Evolutionary conservation across 2,113 vertebrate genomes (phyloP).

Genomic region (Limnothrissa miodon): DNA sequence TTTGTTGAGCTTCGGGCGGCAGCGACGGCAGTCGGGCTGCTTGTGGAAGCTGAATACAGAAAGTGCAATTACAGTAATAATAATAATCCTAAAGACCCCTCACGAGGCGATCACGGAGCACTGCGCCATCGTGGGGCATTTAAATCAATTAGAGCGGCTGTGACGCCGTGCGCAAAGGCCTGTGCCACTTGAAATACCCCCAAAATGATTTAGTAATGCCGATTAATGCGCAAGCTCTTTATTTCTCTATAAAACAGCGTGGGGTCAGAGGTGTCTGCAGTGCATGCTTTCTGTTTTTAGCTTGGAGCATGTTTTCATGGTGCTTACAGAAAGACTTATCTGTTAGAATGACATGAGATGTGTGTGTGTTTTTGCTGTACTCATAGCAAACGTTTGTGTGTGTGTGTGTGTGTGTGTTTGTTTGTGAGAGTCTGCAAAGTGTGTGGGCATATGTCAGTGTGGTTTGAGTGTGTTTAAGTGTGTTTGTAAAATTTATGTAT

Average conservation of each 20-base stretch:
- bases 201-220: slow-evolving; percentile 91
- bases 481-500: not conserved
- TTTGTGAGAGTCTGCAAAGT: not conserved
- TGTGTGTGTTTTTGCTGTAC: not conserved
- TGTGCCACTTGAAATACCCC: slow-evolving; percentile 64
- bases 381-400: slow-evolving; percentile 17
- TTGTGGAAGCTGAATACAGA: not conserved
- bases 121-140: slow-evolving; percentile 96
- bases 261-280: slow-evolving; percentile 67
- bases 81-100: slow-evolving; percentile 99
- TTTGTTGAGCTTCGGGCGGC: slow-evolving; percentile 97
- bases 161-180: slow-evolving; percentile 43
- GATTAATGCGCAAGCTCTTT: slow-evolving; percentile 86
- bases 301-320: slow-evolving; percentile 8
- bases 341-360: slow-evolving; percentile 11
- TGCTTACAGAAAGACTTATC: slow-evolving; percentile 15
- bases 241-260: slow-evolving; percentile 84
- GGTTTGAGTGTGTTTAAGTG: not conserved
- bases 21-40: not conserved
- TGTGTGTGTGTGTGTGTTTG: not conserved
- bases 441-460: not conserved
- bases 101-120: slow-evolving; percentile 95
- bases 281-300: slow-evolving; percentile 26
- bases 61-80: slow-evolving; percentile 95
- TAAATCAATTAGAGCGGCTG: slow-evolving; percentile 99